A percentile compares a stretch with the other conserved stretches of the same genome.
Evolutionary conservation across 2,797 vertebrate species (phyloP).

Genomic region (Morelia viridis): DNA sequence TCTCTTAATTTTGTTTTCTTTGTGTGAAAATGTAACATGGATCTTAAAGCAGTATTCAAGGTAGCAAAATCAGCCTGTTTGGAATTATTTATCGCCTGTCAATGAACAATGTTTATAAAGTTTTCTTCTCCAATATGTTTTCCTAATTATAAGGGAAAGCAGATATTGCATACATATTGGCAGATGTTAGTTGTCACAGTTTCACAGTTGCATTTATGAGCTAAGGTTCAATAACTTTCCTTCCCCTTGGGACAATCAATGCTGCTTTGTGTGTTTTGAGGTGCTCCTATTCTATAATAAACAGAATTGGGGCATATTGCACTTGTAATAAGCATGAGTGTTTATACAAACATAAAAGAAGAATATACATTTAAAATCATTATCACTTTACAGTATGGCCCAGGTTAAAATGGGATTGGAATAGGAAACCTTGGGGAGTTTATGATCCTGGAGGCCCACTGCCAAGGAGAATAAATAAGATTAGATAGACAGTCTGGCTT

Average conservation of each 20-base stretch:
- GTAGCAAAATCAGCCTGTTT: background rate
- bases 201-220: background rate
- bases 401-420: background rate
- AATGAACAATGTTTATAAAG: background rate
- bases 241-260: background rate
- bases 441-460: background rate
- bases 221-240: background rate
- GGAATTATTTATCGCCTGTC: background rate
- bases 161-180: background rate
- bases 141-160: background rate
- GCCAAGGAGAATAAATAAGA: background rate
- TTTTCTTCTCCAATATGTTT: background rate
- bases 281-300: background rate
- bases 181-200: background rate
- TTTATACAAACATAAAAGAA: background rate
- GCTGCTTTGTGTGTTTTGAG: background rate
- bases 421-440: background rate
- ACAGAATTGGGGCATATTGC: background rate
- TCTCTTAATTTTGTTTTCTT: background rate
- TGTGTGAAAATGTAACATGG: background rate
- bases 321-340: background rate
- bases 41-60: background rate
- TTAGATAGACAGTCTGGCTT: background rate
- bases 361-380: background rate
- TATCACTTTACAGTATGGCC: background rate